Base-by-base conservation (phyloP, 2,888 invertebrate genomes). In the Tetropium fuscum region DNA sequence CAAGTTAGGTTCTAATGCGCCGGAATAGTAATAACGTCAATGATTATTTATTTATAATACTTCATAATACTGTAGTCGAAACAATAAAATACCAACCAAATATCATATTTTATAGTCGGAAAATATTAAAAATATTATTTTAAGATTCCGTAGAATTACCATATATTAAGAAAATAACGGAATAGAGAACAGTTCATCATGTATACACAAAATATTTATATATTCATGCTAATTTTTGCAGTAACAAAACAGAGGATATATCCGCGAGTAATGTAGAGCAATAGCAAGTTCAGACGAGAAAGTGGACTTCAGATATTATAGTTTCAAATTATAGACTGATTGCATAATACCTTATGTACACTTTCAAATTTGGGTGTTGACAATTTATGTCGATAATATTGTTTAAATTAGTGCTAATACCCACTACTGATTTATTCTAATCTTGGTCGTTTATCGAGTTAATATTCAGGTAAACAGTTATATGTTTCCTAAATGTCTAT, bases 111-210 rank as follows among this genome's bases (percentile, higher is more conserved):
- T 22, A 5, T 7, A 22, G 7, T 7, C 5, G 25, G 4, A 7
- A 27, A 27, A 27, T 3, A 27, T n/a, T 27, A 27, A 27, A 3
- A 27, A 27, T 27, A 27, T n/a, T 27, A 5, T 10, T 27, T 10
- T n/a, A n/a, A 27, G 27, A n/a, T 27, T 27, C 27, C n/a, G n/a
- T n/a, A n/a, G n/a, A n/a, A n/a, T n/a, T n/a, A n/a, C n/a, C n/a
- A n/a, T n/a, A n/a, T n/a, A n/a, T n/a, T 43, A 20, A 41, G 41
- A 20, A 43, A 43, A 43, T 43, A 43, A 43, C 43, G 22, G 43
- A 25, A 43, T 25, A 25, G 22, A 25, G 20, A 43, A 43, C 25
- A 43, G 7, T 43, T 13, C 20, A 25, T 43, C 20, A 43, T 25
- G 15, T 43, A 6, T 43, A 13, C 7, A 6, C 25, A 11, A 43